Conservation (phyloP, 2,797 vertebrate genomes). For the Spinus olivaceus region DNA sequence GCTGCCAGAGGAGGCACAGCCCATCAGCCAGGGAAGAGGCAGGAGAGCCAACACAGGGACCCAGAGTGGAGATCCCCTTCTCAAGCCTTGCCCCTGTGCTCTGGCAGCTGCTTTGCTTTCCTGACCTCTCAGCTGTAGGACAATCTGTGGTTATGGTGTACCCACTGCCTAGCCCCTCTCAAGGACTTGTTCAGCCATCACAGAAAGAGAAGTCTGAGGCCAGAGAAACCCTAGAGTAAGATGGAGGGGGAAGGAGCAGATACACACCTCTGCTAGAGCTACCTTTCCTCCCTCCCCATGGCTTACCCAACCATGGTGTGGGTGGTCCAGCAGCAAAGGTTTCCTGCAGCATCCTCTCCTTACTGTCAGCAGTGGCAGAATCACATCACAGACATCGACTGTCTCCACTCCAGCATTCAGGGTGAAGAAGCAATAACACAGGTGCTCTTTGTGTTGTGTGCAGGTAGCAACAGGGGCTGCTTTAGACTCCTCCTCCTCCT, state of each 20-base stretch:
- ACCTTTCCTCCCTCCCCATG: neutral
- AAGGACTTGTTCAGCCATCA: neutral
- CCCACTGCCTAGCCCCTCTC: neutral
- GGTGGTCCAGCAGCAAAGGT: neutral
- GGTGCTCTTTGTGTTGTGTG: neutral
- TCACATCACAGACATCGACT: neutral
- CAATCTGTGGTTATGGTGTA: neutral
- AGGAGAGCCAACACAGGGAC: neutral
- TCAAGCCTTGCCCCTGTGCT: neutral
- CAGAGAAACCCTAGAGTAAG: neutral
- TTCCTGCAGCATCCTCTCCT: neutral
- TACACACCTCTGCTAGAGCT: neutral
- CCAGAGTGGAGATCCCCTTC: neutral
- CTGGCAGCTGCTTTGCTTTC: neutral
- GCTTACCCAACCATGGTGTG: neutral
- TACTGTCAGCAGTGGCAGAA: neutral
- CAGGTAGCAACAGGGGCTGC: neutral
- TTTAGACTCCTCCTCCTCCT: neutral
- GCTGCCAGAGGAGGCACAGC: neutral
- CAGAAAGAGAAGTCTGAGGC: neutral
- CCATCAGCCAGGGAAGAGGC: neutral
- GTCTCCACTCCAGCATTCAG: neutral
- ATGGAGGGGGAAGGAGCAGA: neutral
- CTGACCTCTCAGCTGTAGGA: neutral
- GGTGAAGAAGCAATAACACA: neutral